Percentiles rank a stretch among this genome's conserved stretches.
Evolutionary conservation across 2,113 vertebrate genomes (phyloP).

Genomic region (Chloropsis cyanopogon): DNA sequence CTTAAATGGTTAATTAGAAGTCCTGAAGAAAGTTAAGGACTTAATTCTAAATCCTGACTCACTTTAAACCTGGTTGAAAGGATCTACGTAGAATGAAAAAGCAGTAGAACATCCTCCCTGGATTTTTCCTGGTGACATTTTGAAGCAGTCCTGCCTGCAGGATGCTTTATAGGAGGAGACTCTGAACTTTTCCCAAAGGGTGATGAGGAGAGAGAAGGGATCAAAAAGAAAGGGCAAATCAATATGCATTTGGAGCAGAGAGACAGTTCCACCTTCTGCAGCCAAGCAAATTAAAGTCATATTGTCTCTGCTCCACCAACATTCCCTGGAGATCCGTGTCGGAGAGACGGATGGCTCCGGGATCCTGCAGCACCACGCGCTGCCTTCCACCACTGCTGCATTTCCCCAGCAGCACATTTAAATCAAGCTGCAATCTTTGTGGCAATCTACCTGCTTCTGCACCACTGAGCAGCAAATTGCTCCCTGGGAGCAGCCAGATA

Average conservation of each 20-base stretch:
- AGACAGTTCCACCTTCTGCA: conserved; percentile 24
- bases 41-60: background rate
- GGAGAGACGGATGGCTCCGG: conserved; percentile 13
- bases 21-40: background rate
- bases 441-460: conserved; percentile 45
- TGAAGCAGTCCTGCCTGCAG: conserved; percentile 15
- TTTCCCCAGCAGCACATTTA: background rate
- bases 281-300: conserved; percentile 6
- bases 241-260: conserved; percentile 44
- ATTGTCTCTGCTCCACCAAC: conserved; percentile 14
- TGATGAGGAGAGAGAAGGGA: conserved; percentile 16
- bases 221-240: conserved; percentile 64
- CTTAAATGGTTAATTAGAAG: background rate
- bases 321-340: background rate
- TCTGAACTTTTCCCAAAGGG: conserved; percentile 48
- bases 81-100: background rate
- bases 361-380: conserved; percentile 28
- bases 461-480: conserved; percentile 49
- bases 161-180: conserved; percentile 13
- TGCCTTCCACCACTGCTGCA: conserved; percentile 2
- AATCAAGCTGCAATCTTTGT: conserved; percentile 14
- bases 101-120: background rate
- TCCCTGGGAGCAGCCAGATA: background rate
- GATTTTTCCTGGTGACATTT: conserved; percentile 23
- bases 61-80: background rate